These are phyloP conservation scores for Takifugu flavidus DNA, from an alignment of 2,113 vertebrate genomes.

Conservation along the genomic window DNA sequence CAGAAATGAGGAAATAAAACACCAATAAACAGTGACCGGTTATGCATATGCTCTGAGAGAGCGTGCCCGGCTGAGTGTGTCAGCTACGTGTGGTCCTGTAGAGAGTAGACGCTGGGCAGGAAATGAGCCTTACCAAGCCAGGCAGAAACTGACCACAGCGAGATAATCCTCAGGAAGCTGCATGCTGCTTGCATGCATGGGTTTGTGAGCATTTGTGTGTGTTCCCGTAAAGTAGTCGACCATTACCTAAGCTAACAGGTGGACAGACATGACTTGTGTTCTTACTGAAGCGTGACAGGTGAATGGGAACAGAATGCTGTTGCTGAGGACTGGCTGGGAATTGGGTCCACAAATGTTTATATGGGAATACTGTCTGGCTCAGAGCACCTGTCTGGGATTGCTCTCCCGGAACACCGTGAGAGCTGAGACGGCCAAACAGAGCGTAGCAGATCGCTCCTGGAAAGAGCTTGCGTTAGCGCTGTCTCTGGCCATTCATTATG, in stretches of 20 bases:
- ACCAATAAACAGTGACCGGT: constrained; percentile 40
- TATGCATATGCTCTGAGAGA: constrained; percentile 39
- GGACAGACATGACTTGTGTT: constrained; percentile 69
- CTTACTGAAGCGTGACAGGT: constrained; percentile 65
- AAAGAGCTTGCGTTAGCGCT: constrained; percentile 63
- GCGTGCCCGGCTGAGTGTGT: constrained; percentile 15
- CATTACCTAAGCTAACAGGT: constrained; percentile 72
- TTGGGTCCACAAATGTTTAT: constrained; percentile 62
- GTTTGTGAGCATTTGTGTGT: constrained; percentile 3
- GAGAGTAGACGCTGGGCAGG: constrained; percentile 68
- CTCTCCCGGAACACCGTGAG: constrained; percentile 50
- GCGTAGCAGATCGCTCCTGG: constrained; percentile 70
- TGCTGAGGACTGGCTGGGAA: constrained; percentile 64
- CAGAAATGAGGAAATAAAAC: constrained; percentile 43
- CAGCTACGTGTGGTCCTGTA: constrained; percentile 45
- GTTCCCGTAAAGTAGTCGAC: constrained; percentile 52
- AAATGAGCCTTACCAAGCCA: constrained; percentile 68
- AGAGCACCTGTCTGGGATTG: constrained; percentile 70
- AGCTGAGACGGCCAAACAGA: constrained; percentile 59
- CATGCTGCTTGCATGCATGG: constrained; percentile 51
- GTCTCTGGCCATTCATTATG: constrained; percentile 75
- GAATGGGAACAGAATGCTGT: constrained; percentile 56
- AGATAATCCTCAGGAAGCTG: constrained; percentile 69
- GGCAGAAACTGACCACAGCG: constrained; percentile 67
- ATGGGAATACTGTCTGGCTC: constrained; percentile 72